These are phyloP conservation scores for Charadrius vociferus DNA, from an alignment of 2,113 vertebrate species.

Conservation along the genomic window DNA sequence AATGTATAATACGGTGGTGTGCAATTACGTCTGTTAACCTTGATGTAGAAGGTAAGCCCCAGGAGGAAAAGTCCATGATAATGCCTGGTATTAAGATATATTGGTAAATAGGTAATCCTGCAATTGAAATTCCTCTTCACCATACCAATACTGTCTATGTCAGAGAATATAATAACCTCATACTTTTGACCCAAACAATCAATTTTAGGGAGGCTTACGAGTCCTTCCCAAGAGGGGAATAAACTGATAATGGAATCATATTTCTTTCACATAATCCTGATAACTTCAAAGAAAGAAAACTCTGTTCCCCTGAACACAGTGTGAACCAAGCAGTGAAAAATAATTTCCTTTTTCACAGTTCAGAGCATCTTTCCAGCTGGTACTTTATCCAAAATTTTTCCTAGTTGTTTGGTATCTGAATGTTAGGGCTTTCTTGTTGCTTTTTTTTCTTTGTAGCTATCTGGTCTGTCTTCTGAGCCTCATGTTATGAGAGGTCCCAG, in stretches of 20 bases:
- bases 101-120: background rate
- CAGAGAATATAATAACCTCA: background rate
- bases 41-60: background rate
- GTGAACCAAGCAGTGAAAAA: background rate
- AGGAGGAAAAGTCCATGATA: background rate
- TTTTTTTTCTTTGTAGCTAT: background rate
- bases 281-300: constrained; percentile 8
- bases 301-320: background rate
- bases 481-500: background rate
- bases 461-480: background rate
- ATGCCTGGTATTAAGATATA: background rate
- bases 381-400: background rate
- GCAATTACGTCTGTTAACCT: background rate
- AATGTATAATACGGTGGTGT: background rate
- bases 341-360: constrained; percentile 15
- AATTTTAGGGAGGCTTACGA: background rate
- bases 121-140: constrained; percentile 7
- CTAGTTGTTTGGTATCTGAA: background rate
- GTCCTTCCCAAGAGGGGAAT: background rate
- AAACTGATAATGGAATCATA: constrained; percentile 11
- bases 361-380: background rate
- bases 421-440: background rate
- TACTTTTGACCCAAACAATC: constrained; percentile 1
- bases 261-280: background rate
- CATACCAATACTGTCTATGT: background rate